Percentiles rank a stretch among this genome's conserved stretches.
These are phyloP conservation scores for Nemotelus pantherinus DNA, from an alignment of 2,888 invertebrate genomes.

Conservation along the genomic window DNA sequence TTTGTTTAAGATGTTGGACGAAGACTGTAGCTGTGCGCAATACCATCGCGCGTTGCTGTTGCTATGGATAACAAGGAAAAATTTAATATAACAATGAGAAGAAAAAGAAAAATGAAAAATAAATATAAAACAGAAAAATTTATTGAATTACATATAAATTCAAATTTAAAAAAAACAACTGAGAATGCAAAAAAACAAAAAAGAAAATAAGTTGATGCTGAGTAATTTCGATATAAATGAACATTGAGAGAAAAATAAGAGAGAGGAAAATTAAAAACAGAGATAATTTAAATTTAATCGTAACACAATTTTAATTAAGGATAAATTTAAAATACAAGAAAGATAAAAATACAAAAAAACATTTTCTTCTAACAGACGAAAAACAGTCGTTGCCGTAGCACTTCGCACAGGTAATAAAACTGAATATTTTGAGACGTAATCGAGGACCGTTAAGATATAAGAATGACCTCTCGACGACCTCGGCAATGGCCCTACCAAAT, in stretches of 20 bases:
- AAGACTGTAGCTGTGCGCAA: conserved; percentile 72
- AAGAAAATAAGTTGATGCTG: conserved; percentile 30
- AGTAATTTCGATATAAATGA: conserved; percentile 50
- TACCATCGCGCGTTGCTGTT: conserved; percentile 65
- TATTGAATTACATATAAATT: conserved; percentile 54
- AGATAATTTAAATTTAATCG: conserved; percentile 66
- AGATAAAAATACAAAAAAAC: conserved; percentile 66
- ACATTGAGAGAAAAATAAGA: conserved; percentile 57
- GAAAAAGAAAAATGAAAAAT: conserved; percentile 52
- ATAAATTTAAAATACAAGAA: conserved; percentile 67
- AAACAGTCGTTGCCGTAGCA: too few species aligned
- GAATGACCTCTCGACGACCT: too few species aligned
- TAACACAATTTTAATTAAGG: conserved; percentile 58
- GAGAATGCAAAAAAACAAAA: too few species aligned
- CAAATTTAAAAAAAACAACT: conserved; percentile 46
- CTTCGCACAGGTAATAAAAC: too few species aligned
- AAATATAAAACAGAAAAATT: conserved; percentile 51
- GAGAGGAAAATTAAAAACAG: conserved; percentile 53
- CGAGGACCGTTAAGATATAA: too few species aligned
- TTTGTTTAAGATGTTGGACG: conserved; percentile 67
- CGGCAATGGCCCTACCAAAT: too few species aligned
- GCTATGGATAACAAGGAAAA: conserved; percentile 64
- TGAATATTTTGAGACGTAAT: too few species aligned
- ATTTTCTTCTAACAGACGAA: too few species aligned
- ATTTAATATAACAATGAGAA: conserved; percentile 57